phyloP scores from a whole-genome alignment of 2,797 vertebrate species.

The Okamejei kenojei region DNA sequence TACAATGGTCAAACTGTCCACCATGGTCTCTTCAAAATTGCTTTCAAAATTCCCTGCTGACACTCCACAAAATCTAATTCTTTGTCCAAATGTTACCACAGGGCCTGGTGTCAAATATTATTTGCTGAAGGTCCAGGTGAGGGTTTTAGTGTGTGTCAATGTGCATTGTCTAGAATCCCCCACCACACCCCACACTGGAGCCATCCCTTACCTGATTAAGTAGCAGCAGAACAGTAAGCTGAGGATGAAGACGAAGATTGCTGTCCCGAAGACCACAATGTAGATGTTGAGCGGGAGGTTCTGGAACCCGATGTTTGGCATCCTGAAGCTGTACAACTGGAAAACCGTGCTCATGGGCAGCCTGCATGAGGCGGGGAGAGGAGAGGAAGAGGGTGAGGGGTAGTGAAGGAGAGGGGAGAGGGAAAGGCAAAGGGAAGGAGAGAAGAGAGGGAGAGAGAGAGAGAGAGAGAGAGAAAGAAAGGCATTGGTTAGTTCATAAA shows the following conservation, averaged over 20 bases:
- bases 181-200: background rate
- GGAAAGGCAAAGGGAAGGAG: background rate
- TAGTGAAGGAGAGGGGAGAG: background rate
- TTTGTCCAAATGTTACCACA: background rate
- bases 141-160: no score
- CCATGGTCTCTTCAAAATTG: no score
- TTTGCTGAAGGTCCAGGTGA: background rate
- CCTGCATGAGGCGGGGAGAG: conserved; percentile 51
- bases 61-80: background rate
- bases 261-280: conserved; percentile 96
- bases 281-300: conserved; percentile 99
- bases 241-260: conserved; percentile 98
- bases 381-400: background rate
- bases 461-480: no score
- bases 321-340: conserved; percentile 94
- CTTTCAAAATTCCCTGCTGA: background rate
- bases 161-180: no score
- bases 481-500: no score
- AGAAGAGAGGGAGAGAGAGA: background rate
- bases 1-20: no score
- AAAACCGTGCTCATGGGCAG: conserved; percentile 94
- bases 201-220: conserved; percentile 80
- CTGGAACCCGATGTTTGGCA: conserved; percentile 99
- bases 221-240: conserved; percentile 99
- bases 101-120: background rate